Evolutionary conservation across 2,888 invertebrate genomes (phyloP), one percentile per base, ranked within the genome.

Genomic region (Hipparchia sbordonii): DNA sequence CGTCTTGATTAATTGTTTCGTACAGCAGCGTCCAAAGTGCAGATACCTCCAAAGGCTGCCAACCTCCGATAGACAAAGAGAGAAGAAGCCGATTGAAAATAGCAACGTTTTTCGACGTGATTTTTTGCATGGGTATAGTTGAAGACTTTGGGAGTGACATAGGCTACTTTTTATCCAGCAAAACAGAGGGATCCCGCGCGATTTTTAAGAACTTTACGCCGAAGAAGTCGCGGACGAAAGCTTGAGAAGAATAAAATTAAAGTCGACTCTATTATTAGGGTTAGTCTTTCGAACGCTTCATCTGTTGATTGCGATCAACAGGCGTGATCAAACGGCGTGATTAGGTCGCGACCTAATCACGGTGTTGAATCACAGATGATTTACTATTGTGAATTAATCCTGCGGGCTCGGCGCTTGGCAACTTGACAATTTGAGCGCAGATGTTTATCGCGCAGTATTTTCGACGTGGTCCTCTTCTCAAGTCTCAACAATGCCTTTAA

Each of bases 331-430:
- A 45, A 56, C 13, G 12, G 6, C 45, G 67, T 54, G 67, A 68
- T 68, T 59, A 68, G 59, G 67, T 59, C 67, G 67, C 59, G 51
- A 52, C 65, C 51, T 65, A 65, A 65, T 65, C 65, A 65, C 65
- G 52, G 10, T 52, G 51, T 65, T 65, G 52, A 65, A 65, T 59
- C 67, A 59, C 67, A 33, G 59, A 51, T 68, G 57, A 59, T 68
- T 59, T 68, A 59, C 59, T 68, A 59, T 59, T 68, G 48, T 68
- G 59, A 60, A 48, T 68, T 68, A 68, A 65, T 65, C 33, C 65
- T 65, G 33, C 52, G 33, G 52, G 52, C 62, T 13, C 67, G 67
- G 8, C 48, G 67, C 59, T 68, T 68, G 67, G 67, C 67, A 59
- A 59, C 48, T 68, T 60, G 67, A 59, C 67, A 60, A 59, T 48